Base-by-base conservation (phyloP, 35 echinoderm and acorn worm genomes). In the Stichopus chloronotus region DNA sequence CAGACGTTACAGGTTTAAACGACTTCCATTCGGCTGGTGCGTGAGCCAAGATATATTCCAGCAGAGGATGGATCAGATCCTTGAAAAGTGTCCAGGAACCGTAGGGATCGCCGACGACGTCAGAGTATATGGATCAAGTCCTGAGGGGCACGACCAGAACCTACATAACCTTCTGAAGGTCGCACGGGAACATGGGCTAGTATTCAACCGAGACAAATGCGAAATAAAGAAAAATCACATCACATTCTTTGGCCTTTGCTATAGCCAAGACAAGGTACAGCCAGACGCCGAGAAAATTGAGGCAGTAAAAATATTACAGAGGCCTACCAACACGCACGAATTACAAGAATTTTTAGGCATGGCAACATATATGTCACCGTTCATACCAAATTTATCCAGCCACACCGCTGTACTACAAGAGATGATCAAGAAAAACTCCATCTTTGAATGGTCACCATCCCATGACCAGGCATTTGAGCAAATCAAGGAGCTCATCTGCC, bases 321-420 rank as follows among this genome's bases (percentile, higher is more conserved):
- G 13, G 8, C 81, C 90, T 13, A 61, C 79, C 12, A 77, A 87
- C 83, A 17, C 5, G 81, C 86, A 78, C 21, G 63, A 95, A 79
- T 23, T 95, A 57, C 90, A 92, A 59, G 84, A 77, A 22, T 95
- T 95, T 78, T 81, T 92, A 7, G 81, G 90, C 23, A 95, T 95
- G 17, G 94, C 83, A 43, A 95, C 94, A 8, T 92, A 95, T 52
- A 92, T 95, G 83, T 57, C 53, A 30, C 90, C 94, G 8, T 92
- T 95, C 91, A 92, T 92, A 7, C 81, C 9, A n/a, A 84, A 84
- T 16, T 9, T 56, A 16, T 93, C 61, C 6, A 25, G 12, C 17
- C 25, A 93, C 9, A 93, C 92, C 6, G 92, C 92, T 23, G 54
- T 61, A 12, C 81, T 93, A n/a, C 30, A 82, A 92, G 57, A 59